Percentiles rank a stretch among this genome's conserved stretches.
Conservation (phyloP, 2,888 invertebrate species). For the Neocrepidodera transversa region DNA sequence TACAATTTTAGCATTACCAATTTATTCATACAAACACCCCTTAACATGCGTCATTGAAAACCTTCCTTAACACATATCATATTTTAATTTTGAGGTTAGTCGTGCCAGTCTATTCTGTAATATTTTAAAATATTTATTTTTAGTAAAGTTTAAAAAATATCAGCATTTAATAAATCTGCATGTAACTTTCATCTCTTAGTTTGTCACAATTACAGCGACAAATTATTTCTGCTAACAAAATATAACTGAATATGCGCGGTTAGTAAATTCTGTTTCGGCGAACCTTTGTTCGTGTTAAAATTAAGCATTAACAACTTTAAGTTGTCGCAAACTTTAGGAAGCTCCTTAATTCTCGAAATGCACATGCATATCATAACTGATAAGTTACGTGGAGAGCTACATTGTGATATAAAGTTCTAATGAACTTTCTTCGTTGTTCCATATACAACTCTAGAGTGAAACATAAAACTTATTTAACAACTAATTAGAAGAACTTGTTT, state of each 20-base stretch:
- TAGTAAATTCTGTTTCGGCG: not conserved
- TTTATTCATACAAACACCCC: too few species aligned
- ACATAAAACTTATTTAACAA: not conserved
- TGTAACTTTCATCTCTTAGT: too few species aligned
- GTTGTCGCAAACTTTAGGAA: slow-evolving; percentile 8
- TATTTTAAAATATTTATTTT: too few species aligned
- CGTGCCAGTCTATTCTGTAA: too few species aligned
- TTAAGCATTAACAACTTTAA: slow-evolving; percentile 6
- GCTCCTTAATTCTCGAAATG: not conserved
- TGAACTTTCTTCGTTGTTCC: not conserved
- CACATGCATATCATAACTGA: not conserved
- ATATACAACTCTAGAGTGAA: not conserved
- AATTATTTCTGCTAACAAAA: not conserved
- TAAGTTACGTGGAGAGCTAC: not conserved
- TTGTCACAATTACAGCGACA: too few species aligned
- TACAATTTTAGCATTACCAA: too few species aligned
- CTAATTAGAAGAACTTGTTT: not conserved
- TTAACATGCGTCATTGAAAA: too few species aligned
- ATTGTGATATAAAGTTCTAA: not conserved
- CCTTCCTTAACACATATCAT: too few species aligned
- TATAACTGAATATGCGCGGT: not conserved
- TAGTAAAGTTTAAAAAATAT: too few species aligned
- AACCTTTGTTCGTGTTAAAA: not conserved
- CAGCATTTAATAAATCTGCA: too few species aligned
- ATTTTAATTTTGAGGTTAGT: too few species aligned